Evolutionary conservation across 2,888 invertebrate genomes (phyloP), one percentile per base, ranked within the genome.

Genomic region (Sturmia bella): DNA sequence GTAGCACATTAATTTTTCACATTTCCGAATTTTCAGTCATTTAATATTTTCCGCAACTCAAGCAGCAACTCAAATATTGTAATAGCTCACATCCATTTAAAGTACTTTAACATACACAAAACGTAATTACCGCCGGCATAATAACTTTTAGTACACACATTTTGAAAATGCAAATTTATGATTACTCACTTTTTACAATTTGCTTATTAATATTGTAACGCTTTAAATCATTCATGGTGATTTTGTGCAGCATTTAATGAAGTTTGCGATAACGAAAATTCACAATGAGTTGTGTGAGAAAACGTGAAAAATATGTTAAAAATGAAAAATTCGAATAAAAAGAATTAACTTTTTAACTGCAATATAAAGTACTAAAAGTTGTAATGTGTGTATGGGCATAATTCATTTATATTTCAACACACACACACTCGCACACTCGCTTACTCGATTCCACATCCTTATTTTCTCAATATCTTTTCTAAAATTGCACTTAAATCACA

Each of bases 161-260:
- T 52, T 68, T 39, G 15, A 59, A 39, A 32, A 19, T 50, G 15
- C 19, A 39, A 37, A 48, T n/a, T n/a, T 41, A 24, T 19, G 32
- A 15, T 27, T 50, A 17, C 19, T 66, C 19, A 21, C 19, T 64
- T 37, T 15, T 21, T 63, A 37, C 5, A 57, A 52, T 69, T 76
- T 52, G 45, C 24, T 32, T 41, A 52, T 7, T 59, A 45, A 74
- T 66, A 57, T 59, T 41, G n/a, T 32, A 61, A 15, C 17, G 43
- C n/a, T 66, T 72, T 57, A 72, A 66, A 50, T 66, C 59, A 78
- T 72, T 43, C 45, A 57, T 66, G 59, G 63, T 24, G 72, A 72
- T 45, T 24, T 72, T 66, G 41, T 59, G 50, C 13, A 45, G 48
- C 13, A 41, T 63, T 63, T 63, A 63, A 63, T 61, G 50, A 70